phyloP scores from a whole-genome alignment of 2,113 vertebrate species.

The Gopherus evgoodei region DNA sequence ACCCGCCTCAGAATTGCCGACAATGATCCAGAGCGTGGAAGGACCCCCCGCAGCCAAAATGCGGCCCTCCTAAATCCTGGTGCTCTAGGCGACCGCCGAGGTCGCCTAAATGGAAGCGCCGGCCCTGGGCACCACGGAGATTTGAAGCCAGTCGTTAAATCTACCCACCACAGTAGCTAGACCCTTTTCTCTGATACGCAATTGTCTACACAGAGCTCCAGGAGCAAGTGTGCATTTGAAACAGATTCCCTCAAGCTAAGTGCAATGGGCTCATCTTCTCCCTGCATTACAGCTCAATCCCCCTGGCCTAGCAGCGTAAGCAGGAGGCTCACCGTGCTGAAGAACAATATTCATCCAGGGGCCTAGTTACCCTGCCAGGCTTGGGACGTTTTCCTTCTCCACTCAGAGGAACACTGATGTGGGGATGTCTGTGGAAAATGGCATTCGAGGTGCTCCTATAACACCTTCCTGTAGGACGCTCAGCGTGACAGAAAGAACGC shows the following conservation, averaged over 20 bases:
- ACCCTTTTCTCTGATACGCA: not conserved
- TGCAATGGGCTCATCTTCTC: not conserved
- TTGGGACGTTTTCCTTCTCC: conserved; percentile 2
- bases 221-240: conserved; percentile 13
- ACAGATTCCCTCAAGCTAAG: conserved; percentile 2
- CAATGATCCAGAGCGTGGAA: too few relatives aligned
- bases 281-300: not conserved
- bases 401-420: not conserved
- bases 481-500: not conserved
- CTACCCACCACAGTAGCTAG: conserved; percentile 22
- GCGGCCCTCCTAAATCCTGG: too few relatives aligned
- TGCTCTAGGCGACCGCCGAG: too few relatives aligned
- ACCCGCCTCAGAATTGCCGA: too few relatives aligned
- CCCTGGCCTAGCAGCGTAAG: not conserved
- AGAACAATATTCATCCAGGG: not conserved
- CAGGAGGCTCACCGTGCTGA: not conserved
- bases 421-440: not conserved
- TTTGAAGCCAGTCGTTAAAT: conserved; percentile 24
- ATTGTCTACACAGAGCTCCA: conserved; percentile 15
- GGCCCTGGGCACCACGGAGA: not conserved
- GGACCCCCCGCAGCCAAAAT: too few relatives aligned
- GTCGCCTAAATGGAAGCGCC: too few relatives aligned
- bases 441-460: not conserved
- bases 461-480: not conserved
- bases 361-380: not conserved